These are phyloP conservation scores for Ditylenchus weischeri DNA, from an alignment of 2,888 invertebrate genomes.

Conservation along the genomic window DNA sequence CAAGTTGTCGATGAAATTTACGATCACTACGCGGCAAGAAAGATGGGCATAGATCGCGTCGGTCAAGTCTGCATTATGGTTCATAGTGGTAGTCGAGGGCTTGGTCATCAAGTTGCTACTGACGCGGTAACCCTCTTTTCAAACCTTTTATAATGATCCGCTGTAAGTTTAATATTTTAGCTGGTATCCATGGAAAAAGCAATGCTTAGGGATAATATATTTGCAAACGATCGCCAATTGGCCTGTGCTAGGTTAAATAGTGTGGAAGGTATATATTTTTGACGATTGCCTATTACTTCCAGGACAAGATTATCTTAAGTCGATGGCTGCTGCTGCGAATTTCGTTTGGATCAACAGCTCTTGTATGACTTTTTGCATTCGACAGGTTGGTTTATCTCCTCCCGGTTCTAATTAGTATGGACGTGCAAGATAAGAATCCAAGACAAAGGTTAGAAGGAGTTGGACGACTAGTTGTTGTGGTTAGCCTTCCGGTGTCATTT, in stretches of 20 bases:
- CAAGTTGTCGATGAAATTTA: constrained; percentile 97
- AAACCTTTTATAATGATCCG: constrained; percentile 25
- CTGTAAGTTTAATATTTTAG: constrained; percentile 69
- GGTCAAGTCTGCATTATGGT: constrained; percentile 91
- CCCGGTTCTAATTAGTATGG: neutral
- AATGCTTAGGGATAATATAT: constrained; percentile 95
- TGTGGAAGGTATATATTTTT: constrained; percentile 59
- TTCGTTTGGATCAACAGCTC: constrained; percentile 99
- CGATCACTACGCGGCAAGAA: constrained; percentile 90
- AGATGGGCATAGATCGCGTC: constrained; percentile 93
- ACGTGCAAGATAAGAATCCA: neutral
- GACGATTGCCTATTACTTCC: constrained; percentile 55
- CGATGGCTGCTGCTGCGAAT: constrained; percentile 98
- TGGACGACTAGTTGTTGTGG: too few relatives aligned
- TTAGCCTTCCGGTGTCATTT: too few relatives aligned
- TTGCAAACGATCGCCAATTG: constrained; percentile 90
- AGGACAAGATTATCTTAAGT: constrained; percentile 94
- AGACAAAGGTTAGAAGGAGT: too few relatives aligned
- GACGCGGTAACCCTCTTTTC: constrained; percentile 25
- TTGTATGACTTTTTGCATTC: constrained; percentile 93
- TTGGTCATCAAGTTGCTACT: constrained; percentile 83
- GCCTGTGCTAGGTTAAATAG: constrained; percentile 94
- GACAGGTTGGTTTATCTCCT: constrained; percentile 61
- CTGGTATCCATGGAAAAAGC: constrained; percentile 98
- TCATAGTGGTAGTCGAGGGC: constrained; percentile 95